Evolutionary conservation across 2,113 vertebrate species (phyloP).

Genomic region (Labeo rohita): DNA sequence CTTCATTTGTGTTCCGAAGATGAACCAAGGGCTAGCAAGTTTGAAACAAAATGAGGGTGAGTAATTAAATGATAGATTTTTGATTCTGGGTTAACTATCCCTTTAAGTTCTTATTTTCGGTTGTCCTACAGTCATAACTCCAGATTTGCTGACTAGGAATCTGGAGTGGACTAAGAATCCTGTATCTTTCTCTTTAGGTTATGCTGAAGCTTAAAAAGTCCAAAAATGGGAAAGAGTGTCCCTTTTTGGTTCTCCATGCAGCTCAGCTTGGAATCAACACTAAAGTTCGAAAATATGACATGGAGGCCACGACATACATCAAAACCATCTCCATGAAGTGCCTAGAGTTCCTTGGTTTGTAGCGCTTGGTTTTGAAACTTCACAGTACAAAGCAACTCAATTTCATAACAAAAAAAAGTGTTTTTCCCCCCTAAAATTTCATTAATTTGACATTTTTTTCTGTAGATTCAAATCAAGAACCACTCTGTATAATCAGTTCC

Average conservation of each 20-base stretch:
- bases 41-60: too few species aligned
- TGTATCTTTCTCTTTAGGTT: slow-evolving; percentile 71
- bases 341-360: slow-evolving; percentile 83
- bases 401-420: background rate
- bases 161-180: background rate
- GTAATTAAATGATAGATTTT: too few species aligned
- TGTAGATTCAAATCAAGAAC: slow-evolving; percentile 68
- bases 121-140: background rate
- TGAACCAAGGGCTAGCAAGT: too few species aligned
- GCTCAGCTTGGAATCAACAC: slow-evolving; percentile 86
- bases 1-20: too few species aligned
- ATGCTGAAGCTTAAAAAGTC: slow-evolving; percentile 83
- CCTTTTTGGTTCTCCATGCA: slow-evolving; percentile 83
- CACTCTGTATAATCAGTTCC: slow-evolving; percentile 85
- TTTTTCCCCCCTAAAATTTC: too few species aligned
- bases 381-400: background rate
- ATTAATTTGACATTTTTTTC: too few species aligned
- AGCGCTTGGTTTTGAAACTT: background rate
- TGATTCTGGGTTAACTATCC: too few species aligned
- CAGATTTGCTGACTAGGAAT: background rate
- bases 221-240: slow-evolving; percentile 68
- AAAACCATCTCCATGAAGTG: slow-evolving; percentile 84
- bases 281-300: slow-evolving; percentile 80
- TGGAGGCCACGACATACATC: slow-evolving; percentile 84
- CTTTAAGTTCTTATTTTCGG: background rate